Evolutionary conservation across 2,797 vertebrate genomes (phyloP).

Genomic region (Moxostoma hubbsi): DNA sequence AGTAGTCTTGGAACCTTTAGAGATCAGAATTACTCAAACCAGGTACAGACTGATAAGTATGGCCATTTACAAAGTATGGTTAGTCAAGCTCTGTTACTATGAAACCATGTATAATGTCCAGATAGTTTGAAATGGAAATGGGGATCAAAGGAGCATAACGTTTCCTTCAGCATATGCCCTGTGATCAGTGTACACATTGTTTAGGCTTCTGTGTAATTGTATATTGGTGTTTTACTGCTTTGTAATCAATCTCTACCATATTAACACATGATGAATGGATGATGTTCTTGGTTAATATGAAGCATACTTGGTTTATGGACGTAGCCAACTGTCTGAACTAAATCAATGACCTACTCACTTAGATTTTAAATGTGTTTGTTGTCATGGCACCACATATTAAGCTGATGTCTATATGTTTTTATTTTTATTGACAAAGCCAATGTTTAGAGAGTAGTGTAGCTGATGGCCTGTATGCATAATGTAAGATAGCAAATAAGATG

Average conservation of each 20-base stretch:
- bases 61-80: not conserved
- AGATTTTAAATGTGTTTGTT: too few relatives aligned
- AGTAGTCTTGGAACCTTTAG: not conserved
- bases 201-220: slow-evolving; percentile 18
- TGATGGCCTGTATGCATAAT: too few relatives aligned
- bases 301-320: not conserved
- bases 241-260: not conserved
- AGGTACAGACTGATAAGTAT: not conserved
- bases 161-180: slow-evolving; percentile 5
- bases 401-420: too few relatives aligned
- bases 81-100: not conserved
- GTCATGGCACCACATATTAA: too few relatives aligned
- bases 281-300: not conserved
- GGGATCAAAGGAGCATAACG: not conserved
- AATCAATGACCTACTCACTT: not conserved
- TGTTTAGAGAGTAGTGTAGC: too few relatives aligned
- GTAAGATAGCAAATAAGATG: too few relatives aligned
- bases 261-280: slow-evolving; percentile 27
- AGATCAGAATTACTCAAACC: not conserved
- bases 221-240: slow-evolving; percentile 4
- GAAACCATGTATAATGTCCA: not conserved
- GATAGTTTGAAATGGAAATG: not conserved
- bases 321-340: not conserved
- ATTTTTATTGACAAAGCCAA: too few relatives aligned
- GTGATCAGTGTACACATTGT: slow-evolving; percentile 11